Conservation (phyloP, 2,797 vertebrate genomes). For the Oryzias dopingdopingensis region DNA sequence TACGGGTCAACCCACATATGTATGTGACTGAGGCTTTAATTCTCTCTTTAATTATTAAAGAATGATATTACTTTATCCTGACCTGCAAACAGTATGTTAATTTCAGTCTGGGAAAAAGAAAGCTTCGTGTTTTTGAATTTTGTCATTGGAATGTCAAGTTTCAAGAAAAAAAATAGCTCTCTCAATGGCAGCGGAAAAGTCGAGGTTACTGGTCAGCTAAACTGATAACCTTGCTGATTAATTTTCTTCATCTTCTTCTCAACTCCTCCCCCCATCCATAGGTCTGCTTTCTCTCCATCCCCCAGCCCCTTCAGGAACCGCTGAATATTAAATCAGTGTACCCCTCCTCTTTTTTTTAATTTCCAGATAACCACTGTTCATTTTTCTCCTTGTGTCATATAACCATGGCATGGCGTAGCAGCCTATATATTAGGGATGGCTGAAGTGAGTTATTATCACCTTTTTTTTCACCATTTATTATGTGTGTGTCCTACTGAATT, state of each 20-base stretch:
- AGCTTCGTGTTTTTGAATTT: too few species aligned
- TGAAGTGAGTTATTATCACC: conserved; percentile 62
- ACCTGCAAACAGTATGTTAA: too few species aligned
- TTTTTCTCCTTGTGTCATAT: conserved; percentile 67
- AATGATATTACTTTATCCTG: too few species aligned
- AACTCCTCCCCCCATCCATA: conserved; percentile 34
- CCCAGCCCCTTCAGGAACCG: conserved; percentile 54
- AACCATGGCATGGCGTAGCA: conserved; percentile 44
- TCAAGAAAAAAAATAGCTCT: conserved; percentile 39
- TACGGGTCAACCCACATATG: too few species aligned
- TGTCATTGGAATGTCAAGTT: not conserved
- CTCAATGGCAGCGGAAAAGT: conserved; percentile 69
- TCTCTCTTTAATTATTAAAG: too few species aligned
- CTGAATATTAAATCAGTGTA: conserved; percentile 76
- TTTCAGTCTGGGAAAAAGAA: too few species aligned
- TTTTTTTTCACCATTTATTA: conserved; percentile 53
- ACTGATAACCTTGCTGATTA: conserved; percentile 71
- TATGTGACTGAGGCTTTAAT: too few species aligned
- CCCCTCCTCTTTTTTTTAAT: conserved; percentile 63
- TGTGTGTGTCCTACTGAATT: conserved; percentile 46
- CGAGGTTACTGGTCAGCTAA: conserved; percentile 72
- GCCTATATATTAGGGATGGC: conserved; percentile 51
- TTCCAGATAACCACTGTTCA: conserved; percentile 73
- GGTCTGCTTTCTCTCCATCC: conserved; percentile 43
- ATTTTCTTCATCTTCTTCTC: conserved; percentile 59